Conservation (phyloP, 2,797 vertebrate genomes). For the Cuniculus paca region DNA sequence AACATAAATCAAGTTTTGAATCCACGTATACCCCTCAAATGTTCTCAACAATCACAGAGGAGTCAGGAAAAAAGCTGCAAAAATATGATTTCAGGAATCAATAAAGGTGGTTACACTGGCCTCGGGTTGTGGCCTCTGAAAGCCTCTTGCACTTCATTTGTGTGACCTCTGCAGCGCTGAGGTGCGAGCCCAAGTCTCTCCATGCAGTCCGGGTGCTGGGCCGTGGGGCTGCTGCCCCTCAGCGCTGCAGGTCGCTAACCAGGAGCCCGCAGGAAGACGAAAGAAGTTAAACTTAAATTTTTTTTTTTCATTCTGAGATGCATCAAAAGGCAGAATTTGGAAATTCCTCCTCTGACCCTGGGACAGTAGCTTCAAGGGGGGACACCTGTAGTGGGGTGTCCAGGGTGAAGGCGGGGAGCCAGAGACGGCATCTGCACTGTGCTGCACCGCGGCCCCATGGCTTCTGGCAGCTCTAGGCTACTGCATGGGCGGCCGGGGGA, state of each 20-base stretch:
- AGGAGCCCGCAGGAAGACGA: not conserved
- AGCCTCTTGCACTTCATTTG: no score
- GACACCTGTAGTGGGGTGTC: no score
- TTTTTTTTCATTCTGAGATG: not conserved
- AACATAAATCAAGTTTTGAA: slow-evolving; percentile 41
- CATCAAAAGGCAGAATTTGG: not conserved
- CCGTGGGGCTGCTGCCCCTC: no score
- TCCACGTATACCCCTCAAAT: not conserved
- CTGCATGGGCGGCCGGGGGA: not conserved
- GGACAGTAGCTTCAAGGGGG: no score
- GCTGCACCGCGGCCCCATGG: not conserved
- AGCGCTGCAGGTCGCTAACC: not conserved
- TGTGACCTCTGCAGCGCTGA: no score
- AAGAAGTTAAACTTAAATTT: not conserved
- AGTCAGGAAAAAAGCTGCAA: not conserved
- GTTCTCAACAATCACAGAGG: not conserved
- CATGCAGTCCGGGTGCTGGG: not conserved
- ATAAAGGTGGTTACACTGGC: not conserved
- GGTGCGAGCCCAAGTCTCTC: not conserved
- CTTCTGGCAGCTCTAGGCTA: not conserved
- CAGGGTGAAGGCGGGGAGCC: no score
- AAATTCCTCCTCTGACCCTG: not conserved
- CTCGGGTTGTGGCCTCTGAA: no score
- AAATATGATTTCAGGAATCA: not conserved
- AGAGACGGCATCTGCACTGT: no score